A percentile compares a stretch with the other conserved stretches of the same genome.
Conservation (phyloP, 1,140 invertebrate species). For the Planococcus citri region DNA sequence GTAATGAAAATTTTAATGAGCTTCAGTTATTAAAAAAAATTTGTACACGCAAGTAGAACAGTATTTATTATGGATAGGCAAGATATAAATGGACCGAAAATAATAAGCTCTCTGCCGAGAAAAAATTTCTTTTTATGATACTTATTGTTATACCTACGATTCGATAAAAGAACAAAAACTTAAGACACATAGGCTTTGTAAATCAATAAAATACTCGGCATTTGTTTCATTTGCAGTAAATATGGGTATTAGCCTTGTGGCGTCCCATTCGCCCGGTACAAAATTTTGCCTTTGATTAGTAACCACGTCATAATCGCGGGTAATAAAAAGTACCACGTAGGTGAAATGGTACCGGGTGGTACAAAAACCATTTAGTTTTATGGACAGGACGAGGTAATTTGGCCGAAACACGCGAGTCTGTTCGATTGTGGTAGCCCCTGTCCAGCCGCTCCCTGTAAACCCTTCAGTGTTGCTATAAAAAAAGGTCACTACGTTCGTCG, state of each 20-base stretch:
- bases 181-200: too few relatives aligned
- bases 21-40: too few relatives aligned
- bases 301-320: background rate
- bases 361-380: slow-evolving; percentile 8
- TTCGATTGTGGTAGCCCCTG: slow-evolving; percentile 5
- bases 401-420: background rate
- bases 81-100: too few relatives aligned
- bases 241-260: background rate
- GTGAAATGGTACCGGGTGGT: background rate
- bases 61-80: too few relatives aligned
- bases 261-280: background rate
- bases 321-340: background rate
- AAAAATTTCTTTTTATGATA: too few relatives aligned
- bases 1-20: too few relatives aligned
- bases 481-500: background rate
- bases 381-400: slow-evolving; percentile 6
- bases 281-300: background rate
- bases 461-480: background rate
- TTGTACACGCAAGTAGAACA: too few relatives aligned
- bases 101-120: too few relatives aligned
- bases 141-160: too few relatives aligned
- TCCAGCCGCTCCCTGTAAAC: background rate
- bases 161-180: too few relatives aligned
- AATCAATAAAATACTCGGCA: background rate
- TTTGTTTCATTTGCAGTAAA: background rate